Base-by-base conservation (phyloP, 2,113 vertebrate species). In the Tautogolabrus adspersus region DNA sequence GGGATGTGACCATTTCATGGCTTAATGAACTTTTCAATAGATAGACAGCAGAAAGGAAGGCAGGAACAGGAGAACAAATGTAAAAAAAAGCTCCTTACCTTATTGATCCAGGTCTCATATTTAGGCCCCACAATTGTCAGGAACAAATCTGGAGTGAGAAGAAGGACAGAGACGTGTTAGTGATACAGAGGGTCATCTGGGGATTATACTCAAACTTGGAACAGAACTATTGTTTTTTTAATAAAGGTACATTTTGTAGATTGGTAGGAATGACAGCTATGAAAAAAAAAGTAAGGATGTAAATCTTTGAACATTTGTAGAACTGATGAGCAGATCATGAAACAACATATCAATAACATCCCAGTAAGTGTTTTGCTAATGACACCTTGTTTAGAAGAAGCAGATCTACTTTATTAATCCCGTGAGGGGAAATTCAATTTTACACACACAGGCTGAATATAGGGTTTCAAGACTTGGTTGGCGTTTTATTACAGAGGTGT, bases 81-180 rank as follows among this genome's bases (percentile, higher is more conserved):
- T n/a, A n/a, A 0, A 49, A 38, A 49, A 26, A 72, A 13, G 21
- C 18, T 12, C n/a, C 18, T 77, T 90, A 93, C 92, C 91, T 93
- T 88, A 67, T 65, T 93, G 81, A 92, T 69, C 92, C 91, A 93
- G 2, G 87, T 92, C 83, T 93, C 88, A 75, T 93, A 93, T 9
- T 1, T 44, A 0, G 30, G 51, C 0, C 44, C 74, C 0, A 66
- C 21, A 7, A 75, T 88, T 21, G 92, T 93, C 77, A 93, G 84
- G 87, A 93, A 93, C 72, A 93, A 73, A 91, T 93, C 92, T 93
- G 23, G 13, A 8, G 26, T 61, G 1, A 52, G 34, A 11, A 83
- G 47, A 66, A 26, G 75, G 44, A 73, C 1, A 66, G 30, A 60
- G 37, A 85, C 55, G 73, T 37, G 30, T 66, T 47, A 49, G 26